These are phyloP conservation scores for Ectemnius continuus DNA, from an alignment of 2,888 invertebrate genomes.

Conservation along the genomic window DNA sequence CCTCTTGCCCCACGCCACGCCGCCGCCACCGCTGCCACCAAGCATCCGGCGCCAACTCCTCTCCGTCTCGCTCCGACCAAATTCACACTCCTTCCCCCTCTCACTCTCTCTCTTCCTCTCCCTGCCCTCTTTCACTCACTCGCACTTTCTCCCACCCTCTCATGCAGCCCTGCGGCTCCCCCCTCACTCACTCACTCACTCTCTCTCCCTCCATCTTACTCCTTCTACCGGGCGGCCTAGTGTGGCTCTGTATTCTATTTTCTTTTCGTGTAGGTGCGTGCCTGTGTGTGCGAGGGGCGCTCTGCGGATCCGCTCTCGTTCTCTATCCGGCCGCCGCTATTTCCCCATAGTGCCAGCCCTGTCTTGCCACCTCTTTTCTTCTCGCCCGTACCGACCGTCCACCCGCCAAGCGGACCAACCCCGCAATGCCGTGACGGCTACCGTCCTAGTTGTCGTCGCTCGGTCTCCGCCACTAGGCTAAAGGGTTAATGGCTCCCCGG, in stretches of 20 bases:
- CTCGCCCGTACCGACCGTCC: slow-evolving; percentile 2
- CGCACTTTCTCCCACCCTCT: too few species aligned
- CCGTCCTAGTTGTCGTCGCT: slow-evolving; percentile 37
- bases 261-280: not conserved
- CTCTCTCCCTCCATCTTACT: too few species aligned
- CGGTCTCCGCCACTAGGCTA: slow-evolving; percentile 53
- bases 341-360: slow-evolving; percentile 19
- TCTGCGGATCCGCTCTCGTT: slow-evolving; percentile 27
- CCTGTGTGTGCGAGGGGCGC: slow-evolving; percentile 1
- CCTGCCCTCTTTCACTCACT: not conserved
- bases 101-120: slow-evolving; percentile 15
- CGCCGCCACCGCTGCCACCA: slow-evolving; percentile 26
- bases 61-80: slow-evolving; percentile 35
- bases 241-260: slow-evolving; percentile 10
- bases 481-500: slow-evolving; percentile 59
- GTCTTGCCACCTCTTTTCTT: slow-evolving; percentile 20
- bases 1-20: slow-evolving; percentile 61
- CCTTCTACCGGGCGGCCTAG: too few species aligned
- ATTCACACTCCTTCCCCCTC: not conserved
- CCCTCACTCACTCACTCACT: too few species aligned
- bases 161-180: not conserved
- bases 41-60: slow-evolving; percentile 42
- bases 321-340: slow-evolving; percentile 19
- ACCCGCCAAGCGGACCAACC: slow-evolving; percentile 10
- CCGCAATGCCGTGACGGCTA: slow-evolving; percentile 12